A percentile compares a stretch with the other conserved stretches of the same genome.
These are phyloP conservation scores for Amblyjoppa fuscipennis DNA, from an alignment of 2,888 invertebrate genomes.

Conservation along the genomic window DNA sequence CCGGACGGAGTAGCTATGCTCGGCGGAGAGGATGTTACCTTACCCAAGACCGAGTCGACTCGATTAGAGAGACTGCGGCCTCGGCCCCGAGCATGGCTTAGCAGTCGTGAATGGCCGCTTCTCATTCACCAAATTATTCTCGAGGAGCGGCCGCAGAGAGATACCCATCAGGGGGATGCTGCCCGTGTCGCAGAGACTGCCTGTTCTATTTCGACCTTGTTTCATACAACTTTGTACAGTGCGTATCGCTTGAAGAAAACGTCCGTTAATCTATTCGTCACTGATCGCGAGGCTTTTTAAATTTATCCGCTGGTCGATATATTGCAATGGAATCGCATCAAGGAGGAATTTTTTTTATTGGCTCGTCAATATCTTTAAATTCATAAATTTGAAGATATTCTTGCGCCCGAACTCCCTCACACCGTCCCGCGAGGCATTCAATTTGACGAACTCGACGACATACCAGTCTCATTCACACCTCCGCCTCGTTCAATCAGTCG, in stretches of 20 bases:
- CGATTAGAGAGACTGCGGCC: constrained; percentile 57
- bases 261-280: background rate
- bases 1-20: constrained; percentile 37
- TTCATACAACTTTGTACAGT: background rate
- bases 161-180: constrained; percentile 61
- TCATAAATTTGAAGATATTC: no score
- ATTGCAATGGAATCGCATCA: no score
- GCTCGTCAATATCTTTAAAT: no score
- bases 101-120: constrained; percentile 69
- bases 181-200: background rate
- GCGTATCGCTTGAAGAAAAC: background rate
- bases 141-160: constrained; percentile 68
- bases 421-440: background rate
- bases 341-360: no score
- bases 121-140: constrained; percentile 73
- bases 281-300: background rate
- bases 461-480: constrained; percentile 82
- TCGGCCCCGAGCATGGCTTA: constrained; percentile 40
- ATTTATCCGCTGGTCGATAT: no score
- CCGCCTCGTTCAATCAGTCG: constrained; percentile 72
- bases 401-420: background rate
- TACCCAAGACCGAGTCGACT: constrained; percentile 54
- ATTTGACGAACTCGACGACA: constrained; percentile 69
- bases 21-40: constrained; percentile 50
- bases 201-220: background rate